Conservation (phyloP, 2,113 vertebrate genomes). For the Anoura caudifer region DNA sequence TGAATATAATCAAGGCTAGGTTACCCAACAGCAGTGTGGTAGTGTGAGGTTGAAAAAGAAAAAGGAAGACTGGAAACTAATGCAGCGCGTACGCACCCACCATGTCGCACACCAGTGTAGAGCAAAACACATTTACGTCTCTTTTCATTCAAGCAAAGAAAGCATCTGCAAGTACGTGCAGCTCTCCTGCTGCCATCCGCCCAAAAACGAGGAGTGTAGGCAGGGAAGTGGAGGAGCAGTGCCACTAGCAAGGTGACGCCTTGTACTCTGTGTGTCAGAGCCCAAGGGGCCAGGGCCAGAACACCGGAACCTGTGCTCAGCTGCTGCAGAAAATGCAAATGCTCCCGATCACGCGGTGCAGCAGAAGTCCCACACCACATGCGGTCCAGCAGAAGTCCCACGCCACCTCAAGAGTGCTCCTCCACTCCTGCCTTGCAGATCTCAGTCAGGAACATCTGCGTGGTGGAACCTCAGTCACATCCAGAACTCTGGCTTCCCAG, state of each 20-base stretch:
- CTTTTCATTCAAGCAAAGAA: background rate
- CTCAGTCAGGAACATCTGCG: background rate
- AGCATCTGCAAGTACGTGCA: background rate
- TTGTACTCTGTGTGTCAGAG: conserved; percentile 57
- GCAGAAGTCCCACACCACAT: background rate
- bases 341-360: fast-evolving
- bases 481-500: background rate
- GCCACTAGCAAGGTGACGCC: background rate
- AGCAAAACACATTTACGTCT: background rate
- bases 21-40: background rate
- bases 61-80: background rate
- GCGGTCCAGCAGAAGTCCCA: background rate
- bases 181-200: background rate
- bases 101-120: background rate
- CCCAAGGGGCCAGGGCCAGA: background rate
- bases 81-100: background rate
- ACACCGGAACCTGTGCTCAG: background rate
- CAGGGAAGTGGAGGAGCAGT: too few species aligned
- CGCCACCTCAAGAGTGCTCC: background rate
- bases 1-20: background rate
- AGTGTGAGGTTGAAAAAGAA: background rate
- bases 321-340: background rate
- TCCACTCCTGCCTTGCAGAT: background rate
- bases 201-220: too few species aligned
- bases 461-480: background rate